Base-by-base conservation (phyloP, 2,113 vertebrate genomes). In the Pteropus alecto region DNA sequence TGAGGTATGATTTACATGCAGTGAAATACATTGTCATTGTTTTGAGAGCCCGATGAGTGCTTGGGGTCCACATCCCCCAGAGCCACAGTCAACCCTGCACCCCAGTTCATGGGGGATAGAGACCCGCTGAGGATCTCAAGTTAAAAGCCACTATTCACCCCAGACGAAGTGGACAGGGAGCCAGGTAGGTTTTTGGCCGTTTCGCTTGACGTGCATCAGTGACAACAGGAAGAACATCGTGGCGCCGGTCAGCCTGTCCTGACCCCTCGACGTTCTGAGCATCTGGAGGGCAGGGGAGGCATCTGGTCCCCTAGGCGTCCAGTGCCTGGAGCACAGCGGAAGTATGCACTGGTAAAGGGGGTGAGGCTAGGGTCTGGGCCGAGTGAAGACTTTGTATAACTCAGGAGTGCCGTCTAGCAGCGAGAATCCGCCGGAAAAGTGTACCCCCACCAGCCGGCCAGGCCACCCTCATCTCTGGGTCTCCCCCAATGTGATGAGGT, bases 141-240 rank as follows among this genome's bases (percentile, higher is more conserved):
- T 26, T 26, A 43, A 67, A 28, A 33, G 46, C 46, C 67, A 28
- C 13, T 5, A 38, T 48, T 28, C 28, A 13, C 61, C 21, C 26
- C 22, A 3, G 43, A 77, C 10, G 35, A 58, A 16, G 14, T 19
- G 33, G 38, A 7, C 13, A 67, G 56, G 35, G 54, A 7, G 18
- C 38, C 0, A 2, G 7, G 26, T 3, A 8, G 33, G 30, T 3
- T 38, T 22, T 35, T 35, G 41, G 7, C 38, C 10, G 1, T 12
- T n/a, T 15, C 24, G n/a, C 5, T 8, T 35, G 15, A 8, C 3
- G 4, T 0, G 35, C 22, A 21, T 19, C 1, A 3, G 54, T 0
- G 46, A 33, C 1, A 1, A 7, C 76, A 60, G 60, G 14, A 26
- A 9, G 41, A 21, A 19, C 24, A 30, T 12, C 1, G 41, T 0